Percentiles rank a stretch among this genome's conserved stretches.
Evolutionary conservation across 2,888 invertebrate species (phyloP).

Genomic region (Standfussiana lucernea): DNA sequence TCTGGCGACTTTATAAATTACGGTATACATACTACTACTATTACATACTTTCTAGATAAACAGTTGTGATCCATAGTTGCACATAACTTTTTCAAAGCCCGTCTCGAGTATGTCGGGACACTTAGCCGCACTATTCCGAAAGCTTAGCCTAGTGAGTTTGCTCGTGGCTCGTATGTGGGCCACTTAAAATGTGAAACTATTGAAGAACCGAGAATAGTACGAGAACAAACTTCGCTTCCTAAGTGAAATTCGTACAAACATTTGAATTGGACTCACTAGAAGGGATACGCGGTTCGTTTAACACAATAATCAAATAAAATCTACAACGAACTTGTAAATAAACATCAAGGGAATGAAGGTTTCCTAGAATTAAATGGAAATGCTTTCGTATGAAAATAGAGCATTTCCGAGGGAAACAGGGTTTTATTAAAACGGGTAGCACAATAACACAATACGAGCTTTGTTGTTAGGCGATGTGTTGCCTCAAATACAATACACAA

Average conservation of each 20-base stretch:
- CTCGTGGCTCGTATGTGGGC: conserved; percentile 73
- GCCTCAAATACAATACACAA: conserved; percentile 41
- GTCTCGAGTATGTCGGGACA: conserved; percentile 35
- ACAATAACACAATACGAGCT: conserved; percentile 35
- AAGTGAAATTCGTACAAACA: conserved; percentile 63
- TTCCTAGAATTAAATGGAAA: conserved; percentile 18
- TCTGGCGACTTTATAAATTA: neutral
- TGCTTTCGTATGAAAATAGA: conserved; percentile 16
- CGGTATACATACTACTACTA: too few relatives aligned
- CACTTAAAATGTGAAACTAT: conserved; percentile 75
- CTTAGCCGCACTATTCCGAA: conserved; percentile 67
- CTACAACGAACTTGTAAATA: conserved; percentile 1
- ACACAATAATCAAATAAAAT: conserved; percentile 29
- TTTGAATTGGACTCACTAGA: conserved; percentile 48
- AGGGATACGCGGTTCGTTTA: conserved; percentile 22
- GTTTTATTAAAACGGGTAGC: conserved; percentile 21
- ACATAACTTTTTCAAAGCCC: conserved; percentile 13
- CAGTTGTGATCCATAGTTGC: neutral
- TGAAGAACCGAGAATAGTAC: conserved; percentile 65
- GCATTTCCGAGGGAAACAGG: conserved; percentile 20
- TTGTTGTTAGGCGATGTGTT: conserved; percentile 39
- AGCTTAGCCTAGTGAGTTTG: conserved; percentile 64
- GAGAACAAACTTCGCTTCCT: conserved; percentile 66
- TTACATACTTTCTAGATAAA: too few relatives aligned
- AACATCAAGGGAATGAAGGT: conserved; percentile 27